phyloP scores from a whole-genome alignment of 2,113 vertebrate species.

The Microcebus jonahi region DNA sequence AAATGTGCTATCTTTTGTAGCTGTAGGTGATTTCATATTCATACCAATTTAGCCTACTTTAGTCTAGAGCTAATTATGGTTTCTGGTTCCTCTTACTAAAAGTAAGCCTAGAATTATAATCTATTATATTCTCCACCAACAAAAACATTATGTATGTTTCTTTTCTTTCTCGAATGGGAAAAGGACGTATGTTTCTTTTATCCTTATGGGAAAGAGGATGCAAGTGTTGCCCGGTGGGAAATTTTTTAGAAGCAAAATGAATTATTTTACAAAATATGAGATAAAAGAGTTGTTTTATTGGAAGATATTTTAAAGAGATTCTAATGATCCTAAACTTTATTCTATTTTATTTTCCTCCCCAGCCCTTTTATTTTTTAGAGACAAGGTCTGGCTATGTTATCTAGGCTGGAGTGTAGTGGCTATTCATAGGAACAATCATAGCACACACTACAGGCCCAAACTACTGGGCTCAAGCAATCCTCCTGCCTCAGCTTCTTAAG shows the following conservation, averaged over 20 bases:
- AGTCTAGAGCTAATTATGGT: constrained; percentile 42
- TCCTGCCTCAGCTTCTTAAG: too few relatives aligned
- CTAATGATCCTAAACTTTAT: not conserved
- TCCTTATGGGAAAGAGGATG: not conserved
- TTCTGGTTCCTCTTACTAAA: constrained; percentile 44
- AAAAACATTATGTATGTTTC: not conserved
- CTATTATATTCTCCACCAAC: not conserved
- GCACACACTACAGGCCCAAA: too few relatives aligned
- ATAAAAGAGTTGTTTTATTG: constrained; percentile 43
- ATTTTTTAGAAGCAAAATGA: constrained; percentile 30
- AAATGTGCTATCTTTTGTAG: constrained; percentile 41
- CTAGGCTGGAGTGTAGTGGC: too few relatives aligned
- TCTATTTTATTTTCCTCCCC: too few relatives aligned
- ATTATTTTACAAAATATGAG: not conserved
- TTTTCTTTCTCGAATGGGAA: not conserved
- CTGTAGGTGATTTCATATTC: constrained; percentile 25
- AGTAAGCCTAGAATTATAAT: constrained; percentile 29
- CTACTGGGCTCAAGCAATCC: too few relatives aligned
- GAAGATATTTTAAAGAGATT: constrained; percentile 31
- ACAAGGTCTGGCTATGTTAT: too few relatives aligned
- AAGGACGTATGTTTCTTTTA: not conserved
- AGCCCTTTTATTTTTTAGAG: not conserved
- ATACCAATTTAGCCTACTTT: constrained; percentile 45
- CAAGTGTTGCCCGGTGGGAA: not conserved
- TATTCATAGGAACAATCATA: too few relatives aligned